These are phyloP conservation scores for Drosophila punjabiensis DNA, from an alignment of 1,140 invertebrate genomes.

Conservation along the genomic window DNA sequence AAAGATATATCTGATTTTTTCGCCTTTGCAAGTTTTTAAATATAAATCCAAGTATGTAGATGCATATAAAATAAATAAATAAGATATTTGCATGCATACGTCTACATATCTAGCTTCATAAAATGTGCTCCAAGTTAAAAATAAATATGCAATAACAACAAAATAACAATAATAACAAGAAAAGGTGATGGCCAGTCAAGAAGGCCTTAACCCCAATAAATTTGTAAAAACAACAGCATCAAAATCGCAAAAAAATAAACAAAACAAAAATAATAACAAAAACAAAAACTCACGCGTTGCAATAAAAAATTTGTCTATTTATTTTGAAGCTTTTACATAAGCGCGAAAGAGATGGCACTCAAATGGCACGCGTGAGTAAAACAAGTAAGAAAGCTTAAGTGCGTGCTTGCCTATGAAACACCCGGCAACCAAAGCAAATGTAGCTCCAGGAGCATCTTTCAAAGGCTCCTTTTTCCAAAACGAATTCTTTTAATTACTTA, in stretches of 20 bases:
- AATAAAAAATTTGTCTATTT: constrained; percentile 18
- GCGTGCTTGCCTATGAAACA: not conserved
- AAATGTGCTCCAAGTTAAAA: constrained; percentile 40
- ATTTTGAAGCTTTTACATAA: constrained; percentile 5
- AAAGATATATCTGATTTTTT: constrained; percentile 49
- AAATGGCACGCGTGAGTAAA: constrained; percentile 2
- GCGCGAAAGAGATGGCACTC: not conserved
- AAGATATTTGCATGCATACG: not conserved
- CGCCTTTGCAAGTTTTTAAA: constrained; percentile 51
- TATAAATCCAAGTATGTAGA: constrained; percentile 25
- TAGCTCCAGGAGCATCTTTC: no score
- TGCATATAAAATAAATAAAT: constrained; percentile 4
- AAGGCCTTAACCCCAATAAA: constrained; percentile 76
- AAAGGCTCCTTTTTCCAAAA: no score
- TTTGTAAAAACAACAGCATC: constrained; percentile 62
- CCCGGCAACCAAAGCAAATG: not conserved
- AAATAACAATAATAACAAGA: constrained; percentile 28
- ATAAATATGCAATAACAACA: constrained; percentile 50
- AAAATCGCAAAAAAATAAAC: constrained; percentile 10
- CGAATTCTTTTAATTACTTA: not conserved
- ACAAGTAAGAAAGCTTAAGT: constrained; percentile 1
- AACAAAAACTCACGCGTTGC: constrained; percentile 14
- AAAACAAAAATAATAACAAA: constrained; percentile 4
- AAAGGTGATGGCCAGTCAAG: constrained; percentile 49
- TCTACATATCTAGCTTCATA: constrained; percentile 22